Evolutionary conservation across 2,797 vertebrate species (phyloP).

Genomic region (Labeo calbasu): DNA sequence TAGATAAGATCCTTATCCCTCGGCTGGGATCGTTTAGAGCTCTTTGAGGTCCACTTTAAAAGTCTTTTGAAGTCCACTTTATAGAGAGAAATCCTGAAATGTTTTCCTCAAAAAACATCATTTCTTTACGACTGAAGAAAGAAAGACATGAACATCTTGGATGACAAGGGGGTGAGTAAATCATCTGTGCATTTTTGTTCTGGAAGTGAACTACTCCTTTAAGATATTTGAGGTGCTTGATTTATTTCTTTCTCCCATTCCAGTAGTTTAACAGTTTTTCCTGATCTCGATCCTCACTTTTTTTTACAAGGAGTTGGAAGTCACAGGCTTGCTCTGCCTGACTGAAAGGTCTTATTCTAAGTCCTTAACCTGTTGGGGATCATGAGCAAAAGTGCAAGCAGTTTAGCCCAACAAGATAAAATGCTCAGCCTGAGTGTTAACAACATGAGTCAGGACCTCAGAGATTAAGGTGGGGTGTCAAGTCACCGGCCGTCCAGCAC

Average conservation of each 20-base stretch:
- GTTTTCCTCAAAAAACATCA: no score
- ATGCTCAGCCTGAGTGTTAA: constrained; percentile 65
- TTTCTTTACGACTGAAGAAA: no score
- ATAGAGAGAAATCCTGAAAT: no score
- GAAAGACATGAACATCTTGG: no score
- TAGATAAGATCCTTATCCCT: no score
- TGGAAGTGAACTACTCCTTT: no score
- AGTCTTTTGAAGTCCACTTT: no score
- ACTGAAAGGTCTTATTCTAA: constrained; percentile 58
- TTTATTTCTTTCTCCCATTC: background rate
- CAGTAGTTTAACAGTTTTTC: background rate
- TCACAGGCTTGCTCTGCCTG: constrained; percentile 37
- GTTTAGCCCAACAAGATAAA: constrained; percentile 69
- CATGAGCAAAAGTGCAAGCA: constrained; percentile 67
- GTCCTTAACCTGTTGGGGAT: constrained; percentile 68
- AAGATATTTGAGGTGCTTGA: background rate
- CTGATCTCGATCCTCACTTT: background rate
- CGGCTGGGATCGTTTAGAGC: no score
- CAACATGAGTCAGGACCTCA: constrained; percentile 42
- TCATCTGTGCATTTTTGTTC: no score
- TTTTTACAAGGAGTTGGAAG: background rate
- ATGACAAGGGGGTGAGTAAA: no score
- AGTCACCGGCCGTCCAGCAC: background rate
- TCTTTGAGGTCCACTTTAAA: no score
- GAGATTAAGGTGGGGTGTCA: constrained; percentile 64